Percentiles rank a stretch among this genome's conserved stretches.
These are phyloP conservation scores for Lepisosteus oculatus DNA, from an alignment of 2,113 vertebrate genomes.

Conservation along the genomic window DNA sequence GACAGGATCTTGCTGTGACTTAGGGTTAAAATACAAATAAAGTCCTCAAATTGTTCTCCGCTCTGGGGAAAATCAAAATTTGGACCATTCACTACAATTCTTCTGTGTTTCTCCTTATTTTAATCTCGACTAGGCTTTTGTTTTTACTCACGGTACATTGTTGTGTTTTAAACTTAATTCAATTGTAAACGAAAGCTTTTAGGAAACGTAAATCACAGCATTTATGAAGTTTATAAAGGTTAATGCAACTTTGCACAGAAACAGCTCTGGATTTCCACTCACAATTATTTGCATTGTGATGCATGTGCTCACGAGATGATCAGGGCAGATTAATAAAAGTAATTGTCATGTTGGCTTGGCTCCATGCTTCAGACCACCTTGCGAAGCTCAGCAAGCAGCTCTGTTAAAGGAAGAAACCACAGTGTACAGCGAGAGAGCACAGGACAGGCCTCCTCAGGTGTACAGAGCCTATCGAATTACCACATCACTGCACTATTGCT, in stretches of 20 bases:
- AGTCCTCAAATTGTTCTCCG: slow-evolving; percentile 44
- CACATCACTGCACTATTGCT: slow-evolving; percentile 37
- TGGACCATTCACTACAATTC: slow-evolving; percentile 44
- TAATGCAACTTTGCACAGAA: too few species aligned
- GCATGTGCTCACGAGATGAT: slow-evolving; percentile 83
- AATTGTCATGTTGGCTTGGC: slow-evolving; percentile 79
- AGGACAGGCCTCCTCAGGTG: slow-evolving; percentile 52
- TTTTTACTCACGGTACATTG: slow-evolving; percentile 34
- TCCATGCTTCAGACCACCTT: slow-evolving; percentile 74
- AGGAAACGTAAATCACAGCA: too few species aligned
- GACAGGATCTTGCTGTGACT: slow-evolving; percentile 48
- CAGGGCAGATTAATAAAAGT: slow-evolving; percentile 88
- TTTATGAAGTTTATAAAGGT: too few species aligned
- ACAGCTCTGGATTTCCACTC: slow-evolving; percentile 61
- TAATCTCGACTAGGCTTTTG: slow-evolving; percentile 37
- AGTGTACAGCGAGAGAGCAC: slow-evolving; percentile 39
- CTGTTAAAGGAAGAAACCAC: slow-evolving; percentile 52
- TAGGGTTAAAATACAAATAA: slow-evolving; percentile 47
- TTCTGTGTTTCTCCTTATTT: slow-evolving; percentile 64
- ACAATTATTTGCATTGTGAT: slow-evolving; percentile 81
- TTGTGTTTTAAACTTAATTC: slow-evolving; percentile 36
- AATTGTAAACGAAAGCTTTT: too few species aligned
- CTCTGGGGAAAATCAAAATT: slow-evolving; percentile 39
- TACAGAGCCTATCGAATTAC: slow-evolving; percentile 61
- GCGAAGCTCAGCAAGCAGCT: slow-evolving; percentile 52